Evolutionary conservation across 1,140 invertebrate species (phyloP).

Genomic region (Popillia japonica): DNA sequence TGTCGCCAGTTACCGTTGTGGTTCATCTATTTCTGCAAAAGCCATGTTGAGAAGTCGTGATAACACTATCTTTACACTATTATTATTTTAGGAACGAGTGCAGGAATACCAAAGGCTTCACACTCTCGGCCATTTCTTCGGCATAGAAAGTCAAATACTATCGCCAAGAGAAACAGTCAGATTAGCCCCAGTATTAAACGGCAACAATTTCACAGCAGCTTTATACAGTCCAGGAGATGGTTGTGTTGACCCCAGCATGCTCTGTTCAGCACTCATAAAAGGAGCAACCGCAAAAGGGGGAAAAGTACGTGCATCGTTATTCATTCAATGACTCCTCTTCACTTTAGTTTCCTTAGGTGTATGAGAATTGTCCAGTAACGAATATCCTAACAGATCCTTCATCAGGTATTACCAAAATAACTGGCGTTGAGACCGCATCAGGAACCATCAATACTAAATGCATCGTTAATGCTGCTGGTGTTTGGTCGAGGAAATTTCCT

Average conservation of each 20-base stretch:
- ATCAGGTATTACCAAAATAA: slow-evolving; percentile 68
- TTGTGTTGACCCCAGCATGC: slow-evolving; percentile 81
- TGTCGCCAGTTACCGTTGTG: no score
- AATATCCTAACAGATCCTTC: slow-evolving; percentile 65
- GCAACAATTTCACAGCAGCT: slow-evolving; percentile 75
- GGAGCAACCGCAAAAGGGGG: slow-evolving; percentile 74
- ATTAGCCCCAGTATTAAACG: slow-evolving; percentile 82
- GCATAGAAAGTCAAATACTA: slow-evolving; percentile 78
- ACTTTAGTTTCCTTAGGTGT: slow-evolving; percentile 64
- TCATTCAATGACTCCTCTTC: neutral
- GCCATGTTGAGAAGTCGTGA: no score
- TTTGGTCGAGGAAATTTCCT: slow-evolving; percentile 80
- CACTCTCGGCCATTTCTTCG: slow-evolving; percentile 79
- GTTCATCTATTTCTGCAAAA: no score
- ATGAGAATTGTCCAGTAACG: slow-evolving; percentile 79
- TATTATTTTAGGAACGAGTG: slow-evolving; percentile 70
- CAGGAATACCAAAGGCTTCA: slow-evolving; percentile 85
- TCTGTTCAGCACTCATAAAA: slow-evolving; percentile 77
- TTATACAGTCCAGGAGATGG: slow-evolving; percentile 85
- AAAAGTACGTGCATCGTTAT: slow-evolving; percentile 63
- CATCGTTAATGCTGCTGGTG: slow-evolving; percentile 80
- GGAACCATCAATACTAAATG: slow-evolving; percentile 78
- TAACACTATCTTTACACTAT: no score
- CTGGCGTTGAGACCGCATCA: slow-evolving; percentile 76
- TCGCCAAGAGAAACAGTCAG: slow-evolving; percentile 76